Conservation (phyloP, 2,888 invertebrate genomes). For the Athetis lepigone region DNA sequence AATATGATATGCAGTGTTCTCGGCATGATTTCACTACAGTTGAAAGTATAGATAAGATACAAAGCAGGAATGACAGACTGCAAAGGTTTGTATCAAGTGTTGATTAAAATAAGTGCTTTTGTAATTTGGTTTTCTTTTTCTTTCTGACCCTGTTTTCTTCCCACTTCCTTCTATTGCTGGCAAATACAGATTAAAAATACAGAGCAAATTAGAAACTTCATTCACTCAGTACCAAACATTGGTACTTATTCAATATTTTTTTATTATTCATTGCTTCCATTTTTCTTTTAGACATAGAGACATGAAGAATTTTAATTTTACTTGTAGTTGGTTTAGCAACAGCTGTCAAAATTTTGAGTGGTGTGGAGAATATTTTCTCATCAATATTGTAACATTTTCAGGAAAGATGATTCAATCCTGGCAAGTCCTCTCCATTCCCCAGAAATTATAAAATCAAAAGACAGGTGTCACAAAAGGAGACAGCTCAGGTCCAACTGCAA, state of each 20-base stretch:
- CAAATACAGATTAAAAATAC: not conserved
- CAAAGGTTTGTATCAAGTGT: conserved; percentile 75
- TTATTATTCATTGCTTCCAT: too few relatives aligned
- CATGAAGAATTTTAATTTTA: too few relatives aligned
- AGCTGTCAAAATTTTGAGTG: not conserved
- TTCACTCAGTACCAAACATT: not conserved
- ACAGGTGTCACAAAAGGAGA: conserved; percentile 74
- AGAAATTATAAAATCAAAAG: conserved; percentile 70
- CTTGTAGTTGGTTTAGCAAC: not conserved
- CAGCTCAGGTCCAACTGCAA: conserved; percentile 72
- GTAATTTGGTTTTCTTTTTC: conserved; percentile 38
- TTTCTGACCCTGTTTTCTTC: conserved; percentile 21
- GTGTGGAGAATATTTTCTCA: conserved; percentile 16
- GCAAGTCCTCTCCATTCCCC: conserved; percentile 79
- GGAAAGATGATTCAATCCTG: conserved; percentile 74
- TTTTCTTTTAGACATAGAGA: too few relatives aligned
- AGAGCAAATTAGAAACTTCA: not conserved
- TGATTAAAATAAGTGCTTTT: conserved; percentile 44
- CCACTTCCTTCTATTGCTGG: not conserved
- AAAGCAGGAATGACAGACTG: conserved; percentile 71
- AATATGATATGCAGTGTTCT: conserved; percentile 88
- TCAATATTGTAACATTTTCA: conserved; percentile 67
- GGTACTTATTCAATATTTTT: too few relatives aligned
- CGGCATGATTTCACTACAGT: conserved; percentile 87
- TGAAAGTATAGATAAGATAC: conserved; percentile 81